phyloP scores from a whole-genome alignment of 2,797 vertebrate genomes.

The Phoxinus dragarum region DNA sequence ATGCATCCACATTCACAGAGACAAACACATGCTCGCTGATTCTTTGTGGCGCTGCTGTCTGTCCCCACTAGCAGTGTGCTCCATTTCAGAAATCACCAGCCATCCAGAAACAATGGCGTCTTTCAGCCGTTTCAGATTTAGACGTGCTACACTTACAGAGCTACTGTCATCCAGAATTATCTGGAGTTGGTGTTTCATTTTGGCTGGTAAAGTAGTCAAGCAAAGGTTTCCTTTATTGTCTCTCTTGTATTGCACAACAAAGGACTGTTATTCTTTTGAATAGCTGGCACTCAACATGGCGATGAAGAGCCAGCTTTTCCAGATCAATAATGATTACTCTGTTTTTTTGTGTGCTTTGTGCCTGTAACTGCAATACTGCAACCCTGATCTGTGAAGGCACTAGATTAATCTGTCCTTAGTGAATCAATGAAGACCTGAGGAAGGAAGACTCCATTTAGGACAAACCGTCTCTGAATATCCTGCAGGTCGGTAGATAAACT shows the following conservation, averaged over 20 bases:
- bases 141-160: background rate
- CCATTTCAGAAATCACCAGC: conserved; percentile 20
- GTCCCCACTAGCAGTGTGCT: background rate
- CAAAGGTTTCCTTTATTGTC: background rate
- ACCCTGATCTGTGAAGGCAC: background rate
- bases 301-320: background rate
- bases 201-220: background rate
- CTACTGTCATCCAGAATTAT: background rate
- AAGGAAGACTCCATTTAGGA: conserved; percentile 72
- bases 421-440: conserved; percentile 63
- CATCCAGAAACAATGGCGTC: conserved; percentile 20
- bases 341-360: background rate
- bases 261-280: background rate
- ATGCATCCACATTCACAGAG: background rate
- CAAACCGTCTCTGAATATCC: conserved; percentile 62
- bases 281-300: background rate
- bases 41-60: background rate
- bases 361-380: background rate
- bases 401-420: conserved; percentile 46
- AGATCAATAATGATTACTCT: background rate
- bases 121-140: conserved; percentile 7
- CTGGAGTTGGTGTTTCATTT: background rate
- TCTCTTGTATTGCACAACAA: conserved; percentile 1
- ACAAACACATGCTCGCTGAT: background rate
- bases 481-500: conserved; percentile 64